Evolutionary conservation across 2,888 invertebrate genomes (phyloP).

Genomic region (Tortricodes alternella): DNA sequence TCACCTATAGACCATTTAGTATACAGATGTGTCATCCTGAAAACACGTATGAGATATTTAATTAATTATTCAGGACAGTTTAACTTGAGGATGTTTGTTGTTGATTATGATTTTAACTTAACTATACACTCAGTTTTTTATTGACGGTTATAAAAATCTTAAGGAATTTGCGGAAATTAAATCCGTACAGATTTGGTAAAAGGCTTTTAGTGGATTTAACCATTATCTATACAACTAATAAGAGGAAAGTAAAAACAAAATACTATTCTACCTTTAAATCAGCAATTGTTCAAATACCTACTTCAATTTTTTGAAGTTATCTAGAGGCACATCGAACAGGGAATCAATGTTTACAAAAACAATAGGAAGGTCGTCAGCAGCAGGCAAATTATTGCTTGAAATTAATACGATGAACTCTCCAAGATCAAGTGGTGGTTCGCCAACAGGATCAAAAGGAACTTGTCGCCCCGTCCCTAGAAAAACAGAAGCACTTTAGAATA

Average conservation of each 20-base stretch:
- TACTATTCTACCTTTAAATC: not conserved
- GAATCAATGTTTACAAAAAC: slow-evolving; percentile 63
- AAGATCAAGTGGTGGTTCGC: slow-evolving; percentile 50
- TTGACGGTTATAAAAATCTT: too few relatives aligned
- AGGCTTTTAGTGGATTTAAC: too few relatives aligned
- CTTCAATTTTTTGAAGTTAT: slow-evolving; percentile 53
- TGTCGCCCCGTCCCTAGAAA: slow-evolving; percentile 62
- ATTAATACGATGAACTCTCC: slow-evolving; percentile 62
- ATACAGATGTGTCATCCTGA: slow-evolving; percentile 60
- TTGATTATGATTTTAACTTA: too few relatives aligned
- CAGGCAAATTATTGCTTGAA: slow-evolving; percentile 62
- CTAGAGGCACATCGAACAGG: slow-evolving; percentile 54
- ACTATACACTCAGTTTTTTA: too few relatives aligned
- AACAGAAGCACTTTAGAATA: too few relatives aligned
- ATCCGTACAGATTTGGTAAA: too few relatives aligned
- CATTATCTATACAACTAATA: too few relatives aligned
- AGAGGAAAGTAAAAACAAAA: too few relatives aligned
- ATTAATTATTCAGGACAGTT: too few relatives aligned
- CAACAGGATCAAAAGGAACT: slow-evolving; percentile 50
- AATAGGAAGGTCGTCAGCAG: slow-evolving; percentile 63
- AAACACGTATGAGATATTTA: too few relatives aligned
- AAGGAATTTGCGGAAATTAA: too few relatives aligned
- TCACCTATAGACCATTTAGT: slow-evolving; percentile 56
- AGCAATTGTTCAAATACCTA: slow-evolving; percentile 36
- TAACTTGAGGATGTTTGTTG: too few relatives aligned